Evolutionary conservation across 2,797 vertebrate species (phyloP).

Genomic region (Argya squamiceps): DNA sequence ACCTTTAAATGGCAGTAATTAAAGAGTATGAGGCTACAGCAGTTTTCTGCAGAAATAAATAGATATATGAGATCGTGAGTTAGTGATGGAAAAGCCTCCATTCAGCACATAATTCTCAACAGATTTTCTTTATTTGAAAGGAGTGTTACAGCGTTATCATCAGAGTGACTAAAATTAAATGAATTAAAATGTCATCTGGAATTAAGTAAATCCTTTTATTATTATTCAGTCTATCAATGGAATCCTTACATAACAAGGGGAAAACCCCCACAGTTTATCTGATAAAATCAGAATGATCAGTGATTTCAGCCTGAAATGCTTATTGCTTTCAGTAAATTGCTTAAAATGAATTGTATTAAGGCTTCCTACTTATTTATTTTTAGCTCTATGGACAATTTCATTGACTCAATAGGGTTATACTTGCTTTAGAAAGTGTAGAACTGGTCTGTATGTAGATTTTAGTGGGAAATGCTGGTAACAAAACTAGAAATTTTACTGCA

Average conservation of each 20-base stretch:
- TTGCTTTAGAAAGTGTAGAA: not conserved
- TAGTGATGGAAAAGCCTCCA: constrained; percentile 3
- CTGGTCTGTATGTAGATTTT: not conserved
- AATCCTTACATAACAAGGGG: constrained; percentile 24
- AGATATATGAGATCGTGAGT: not conserved
- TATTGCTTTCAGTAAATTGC: constrained; percentile 38
- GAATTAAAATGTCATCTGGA: constrained; percentile 60
- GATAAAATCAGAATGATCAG: constrained; percentile 35
- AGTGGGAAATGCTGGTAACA: not conserved
- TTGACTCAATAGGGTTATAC: not conserved
- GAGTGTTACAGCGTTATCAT: constrained; percentile 43
- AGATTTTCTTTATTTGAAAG: constrained; percentile 63
- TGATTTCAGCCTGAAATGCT: constrained; percentile 37
- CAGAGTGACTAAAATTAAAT: constrained; percentile 45
- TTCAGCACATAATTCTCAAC: constrained; percentile 29
- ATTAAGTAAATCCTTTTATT: constrained; percentile 63
- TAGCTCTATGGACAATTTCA: not conserved
- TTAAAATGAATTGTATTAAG: not conserved
- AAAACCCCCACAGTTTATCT: not conserved
- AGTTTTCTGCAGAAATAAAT: not conserved
- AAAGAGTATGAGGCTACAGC: not conserved
- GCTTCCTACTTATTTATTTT: not conserved
- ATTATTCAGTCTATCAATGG: constrained; percentile 51
- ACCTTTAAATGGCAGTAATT: constrained; percentile 14
- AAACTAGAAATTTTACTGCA: not conserved